Base-by-base conservation (phyloP, 2,797 vertebrate species). In the Arctocebus calabarensis region DNA sequence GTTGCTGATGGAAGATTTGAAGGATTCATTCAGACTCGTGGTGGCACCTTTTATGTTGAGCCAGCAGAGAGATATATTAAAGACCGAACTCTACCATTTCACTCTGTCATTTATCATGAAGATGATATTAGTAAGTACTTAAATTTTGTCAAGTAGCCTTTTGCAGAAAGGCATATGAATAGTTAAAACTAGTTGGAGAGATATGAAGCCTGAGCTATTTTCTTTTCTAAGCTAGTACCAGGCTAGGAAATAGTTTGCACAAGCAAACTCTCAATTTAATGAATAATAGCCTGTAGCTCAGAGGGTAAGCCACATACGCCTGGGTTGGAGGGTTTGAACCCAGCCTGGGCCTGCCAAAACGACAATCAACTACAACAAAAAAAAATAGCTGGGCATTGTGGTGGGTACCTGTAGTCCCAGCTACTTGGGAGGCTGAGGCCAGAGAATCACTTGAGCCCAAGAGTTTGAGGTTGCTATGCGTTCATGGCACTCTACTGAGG, bases 91-190 rank as follows among this genome's bases (percentile, higher is more conserved):
- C 97, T 99, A 23, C 98, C 99, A 4, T 99, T 99, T 98, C 99
- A 99, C 96, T 99, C 99, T 7, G 98, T 99, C 98, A 99, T 99
- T 97, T 99, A 99, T 98, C 99, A 99, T 55, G 99, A 99, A 98
- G 99, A 99, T 96, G 99, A 99, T 98, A 99, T 99, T 83, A 97
- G 99, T 99, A 98, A 99, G 99, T 99, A 96, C 45, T 98, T 97
- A 48, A 12, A n/a, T 91, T 97, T 84, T 90, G 89, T 96, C 88
- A 77, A 90, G 59, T 84, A 96, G 73, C 79, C 74, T 94, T 17
- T 95, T 95, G 57, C 77, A 27, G 27, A 40, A 89, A 48, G 62
- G 64, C n/a, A 43, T 71, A 19, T 59, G 48, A 85, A 59, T 97
- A 78, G 77, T 86, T 81, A 61, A 96, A 86, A 68, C 37, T 81